Percentiles rank a stretch among this genome's conserved stretches.
Conservation (phyloP, 2,797 vertebrate genomes). For the Danio tinwini region DNA sequence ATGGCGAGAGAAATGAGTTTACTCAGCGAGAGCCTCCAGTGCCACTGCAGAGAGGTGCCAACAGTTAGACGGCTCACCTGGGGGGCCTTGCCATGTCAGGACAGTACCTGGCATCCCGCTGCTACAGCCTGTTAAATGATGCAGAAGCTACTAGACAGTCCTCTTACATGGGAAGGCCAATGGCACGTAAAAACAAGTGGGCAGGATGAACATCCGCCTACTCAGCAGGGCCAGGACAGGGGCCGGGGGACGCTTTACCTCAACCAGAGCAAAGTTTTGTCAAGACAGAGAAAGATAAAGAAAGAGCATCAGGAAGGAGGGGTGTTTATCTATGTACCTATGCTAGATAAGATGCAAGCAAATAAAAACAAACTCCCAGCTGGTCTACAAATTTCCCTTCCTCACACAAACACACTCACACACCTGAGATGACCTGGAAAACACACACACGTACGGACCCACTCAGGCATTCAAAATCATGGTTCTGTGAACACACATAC, state of each 20-base stretch:
- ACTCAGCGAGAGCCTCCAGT: constrained; percentile 12
- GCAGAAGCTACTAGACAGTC: constrained; percentile 73
- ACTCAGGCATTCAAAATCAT: constrained; percentile 56
- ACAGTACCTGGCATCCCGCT: constrained; percentile 67
- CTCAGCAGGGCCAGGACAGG: constrained; percentile 60
- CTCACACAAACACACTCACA: neutral
- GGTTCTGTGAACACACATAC: constrained; percentile 44
- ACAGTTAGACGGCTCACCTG: constrained; percentile 27
- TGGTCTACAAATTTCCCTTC: neutral
- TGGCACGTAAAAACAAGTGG: constrained; percentile 73
- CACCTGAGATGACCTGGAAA: constrained; percentile 39
- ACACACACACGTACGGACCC: constrained; percentile 17
- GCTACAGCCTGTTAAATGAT: constrained; percentile 76
- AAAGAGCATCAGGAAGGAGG: neutral
- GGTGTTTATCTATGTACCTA: neutral
- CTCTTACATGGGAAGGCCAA: constrained; percentile 72
- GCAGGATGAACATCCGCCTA: constrained; percentile 66
- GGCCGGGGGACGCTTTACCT: constrained; percentile 56
- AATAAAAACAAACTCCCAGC: constrained; percentile 35
- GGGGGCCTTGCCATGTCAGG: constrained; percentile 40
- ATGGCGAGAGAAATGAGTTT: neutral
- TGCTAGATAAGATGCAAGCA: constrained; percentile 36
- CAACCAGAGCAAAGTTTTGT: constrained; percentile 46
- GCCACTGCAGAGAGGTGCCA: constrained; percentile 16
- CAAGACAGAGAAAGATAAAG: neutral